A percentile compares a stretch with the other conserved stretches of the same genome.
Conservation (phyloP, 1,140 invertebrate genomes). For the Drosophila micromelanica region DNA sequence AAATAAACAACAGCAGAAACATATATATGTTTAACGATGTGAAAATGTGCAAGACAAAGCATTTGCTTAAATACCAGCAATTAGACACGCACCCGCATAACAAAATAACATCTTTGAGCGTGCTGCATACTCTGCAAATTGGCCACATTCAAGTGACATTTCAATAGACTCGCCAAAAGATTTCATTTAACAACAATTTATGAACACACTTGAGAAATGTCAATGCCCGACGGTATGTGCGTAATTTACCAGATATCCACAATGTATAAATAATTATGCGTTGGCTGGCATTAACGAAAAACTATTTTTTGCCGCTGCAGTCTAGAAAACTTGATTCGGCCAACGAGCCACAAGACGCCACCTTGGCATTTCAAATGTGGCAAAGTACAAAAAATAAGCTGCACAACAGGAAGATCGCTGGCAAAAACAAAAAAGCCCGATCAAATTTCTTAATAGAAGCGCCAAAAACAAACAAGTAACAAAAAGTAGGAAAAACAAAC, state of each 20-base stretch:
- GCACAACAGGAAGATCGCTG: conserved; percentile 69
- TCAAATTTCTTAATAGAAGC: conserved; percentile 78
- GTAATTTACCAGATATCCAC: conserved; percentile 27
- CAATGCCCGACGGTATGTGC: conserved; percentile 44
- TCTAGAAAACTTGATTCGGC: conserved; percentile 56
- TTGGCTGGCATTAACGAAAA: conserved; percentile 63
- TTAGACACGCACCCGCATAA: conserved; percentile 74
- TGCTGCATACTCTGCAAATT: conserved; percentile 18
- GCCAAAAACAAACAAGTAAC: conserved; percentile 48
- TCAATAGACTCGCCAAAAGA: conserved; percentile 65
- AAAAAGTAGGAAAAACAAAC: conserved; percentile 39
- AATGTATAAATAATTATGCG: conserved; percentile 23
- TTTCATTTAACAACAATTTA: conserved; percentile 69
- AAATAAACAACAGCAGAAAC: conserved; percentile 31
- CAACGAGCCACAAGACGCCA: conserved; percentile 35
- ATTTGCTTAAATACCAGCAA: conserved; percentile 59
- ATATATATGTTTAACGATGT: conserved; percentile 67
- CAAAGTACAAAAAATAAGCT: conserved; percentile 63
- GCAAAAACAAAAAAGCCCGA: conserved; percentile 42
- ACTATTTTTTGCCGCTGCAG: conserved; percentile 27
- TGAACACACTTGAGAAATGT: conserved; percentile 36
- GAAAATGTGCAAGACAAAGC: conserved; percentile 72
- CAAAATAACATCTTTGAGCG: conserved; percentile 18
- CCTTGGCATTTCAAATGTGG: conserved; percentile 73
- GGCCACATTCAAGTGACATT: conserved; percentile 57